Conservation (phyloP, 64 coral and sea anemone species). For the Stylophora pistillata region DNA sequence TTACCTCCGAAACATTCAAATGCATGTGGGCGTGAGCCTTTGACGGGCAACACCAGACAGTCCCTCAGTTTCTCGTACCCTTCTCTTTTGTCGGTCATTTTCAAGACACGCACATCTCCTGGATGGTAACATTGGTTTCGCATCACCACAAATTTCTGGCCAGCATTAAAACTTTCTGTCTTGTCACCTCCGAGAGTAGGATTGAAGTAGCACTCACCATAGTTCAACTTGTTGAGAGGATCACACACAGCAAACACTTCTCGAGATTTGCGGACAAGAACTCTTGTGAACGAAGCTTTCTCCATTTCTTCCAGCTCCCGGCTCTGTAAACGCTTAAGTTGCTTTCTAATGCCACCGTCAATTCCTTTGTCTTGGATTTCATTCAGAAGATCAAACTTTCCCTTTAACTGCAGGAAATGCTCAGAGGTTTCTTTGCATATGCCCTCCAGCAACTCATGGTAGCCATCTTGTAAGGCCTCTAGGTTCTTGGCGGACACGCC, state of each 20-base stretch:
- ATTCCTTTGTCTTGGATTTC: slow-evolving; percentile 1
- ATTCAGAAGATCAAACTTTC: background rate
- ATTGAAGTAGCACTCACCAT: slow-evolving; percentile 65
- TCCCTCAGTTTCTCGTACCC: slow-evolving; percentile 50
- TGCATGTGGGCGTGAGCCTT: slow-evolving; percentile 23
- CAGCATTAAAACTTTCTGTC: background rate
- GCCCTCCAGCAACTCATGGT: slow-evolving; percentile 58
- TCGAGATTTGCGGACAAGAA: slow-evolving; percentile 60
- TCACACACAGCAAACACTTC: slow-evolving; percentile 71
- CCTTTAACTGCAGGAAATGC: slow-evolving; percentile 12
- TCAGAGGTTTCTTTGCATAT: background rate
- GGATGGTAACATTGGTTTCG: slow-evolving; percentile 59
- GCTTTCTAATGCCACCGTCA: background rate
- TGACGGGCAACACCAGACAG: slow-evolving; percentile 69
- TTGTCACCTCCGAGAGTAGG: slow-evolving; percentile 43
- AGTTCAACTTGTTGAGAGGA: slow-evolving; percentile 34
- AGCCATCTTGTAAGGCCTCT: slow-evolving; percentile 42
- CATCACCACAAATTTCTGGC: slow-evolving; percentile 37
- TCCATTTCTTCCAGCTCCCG: slow-evolving; percentile 39
- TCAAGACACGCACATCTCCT: slow-evolving; percentile 51
- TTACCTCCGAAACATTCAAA: slow-evolving; percentile 47
- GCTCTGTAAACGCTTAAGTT: background rate
- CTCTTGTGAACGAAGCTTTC: slow-evolving; percentile 24
- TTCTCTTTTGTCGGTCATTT: slow-evolving; percentile 1
- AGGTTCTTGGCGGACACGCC: slow-evolving; percentile 44